phyloP scores from a whole-genome alignment of 2,797 vertebrate species.

The Premnoplex brunnescens region DNA sequence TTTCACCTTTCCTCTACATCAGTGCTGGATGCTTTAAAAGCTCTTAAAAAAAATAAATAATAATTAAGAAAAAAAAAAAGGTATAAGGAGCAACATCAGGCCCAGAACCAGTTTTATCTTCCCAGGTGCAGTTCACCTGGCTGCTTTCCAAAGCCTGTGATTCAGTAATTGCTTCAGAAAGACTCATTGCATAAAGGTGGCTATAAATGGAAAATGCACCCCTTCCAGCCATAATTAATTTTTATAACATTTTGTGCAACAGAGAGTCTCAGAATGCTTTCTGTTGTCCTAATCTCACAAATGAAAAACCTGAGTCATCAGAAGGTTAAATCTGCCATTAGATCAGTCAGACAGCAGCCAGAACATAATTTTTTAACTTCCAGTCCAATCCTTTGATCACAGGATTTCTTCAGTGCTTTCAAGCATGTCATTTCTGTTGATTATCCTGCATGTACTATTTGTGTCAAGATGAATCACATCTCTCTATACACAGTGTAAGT shows the following conservation, averaged over 20 bases:
- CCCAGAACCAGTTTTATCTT: slow-evolving; percentile 38
- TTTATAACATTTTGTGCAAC: not conserved
- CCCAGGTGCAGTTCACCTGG: slow-evolving; percentile 21
- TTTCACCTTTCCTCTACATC: not conserved
- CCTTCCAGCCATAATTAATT: slow-evolving; percentile 8
- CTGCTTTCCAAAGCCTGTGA: slow-evolving; percentile 31
- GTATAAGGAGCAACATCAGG: not conserved
- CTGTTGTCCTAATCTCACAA: not conserved
- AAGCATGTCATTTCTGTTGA: not conserved
- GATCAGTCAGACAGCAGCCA: not conserved
- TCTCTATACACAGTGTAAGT: not conserved
- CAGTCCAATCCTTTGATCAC: not conserved
- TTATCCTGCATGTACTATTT: not conserved
- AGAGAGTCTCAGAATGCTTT: not conserved
- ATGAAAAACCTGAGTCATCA: not conserved
- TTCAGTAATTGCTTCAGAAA: slow-evolving; percentile 32
- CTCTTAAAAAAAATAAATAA: not conserved
- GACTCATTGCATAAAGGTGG: not conserved
- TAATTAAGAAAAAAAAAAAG: not conserved
- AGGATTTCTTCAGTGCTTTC: not conserved
- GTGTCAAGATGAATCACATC: not conserved
- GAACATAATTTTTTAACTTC: not conserved
- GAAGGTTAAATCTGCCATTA: not conserved
- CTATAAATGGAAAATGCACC: not conserved
- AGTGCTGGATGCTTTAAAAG: not conserved